phyloP scores from a whole-genome alignment of 2,888 invertebrate species.

The Macaria notata region DNA sequence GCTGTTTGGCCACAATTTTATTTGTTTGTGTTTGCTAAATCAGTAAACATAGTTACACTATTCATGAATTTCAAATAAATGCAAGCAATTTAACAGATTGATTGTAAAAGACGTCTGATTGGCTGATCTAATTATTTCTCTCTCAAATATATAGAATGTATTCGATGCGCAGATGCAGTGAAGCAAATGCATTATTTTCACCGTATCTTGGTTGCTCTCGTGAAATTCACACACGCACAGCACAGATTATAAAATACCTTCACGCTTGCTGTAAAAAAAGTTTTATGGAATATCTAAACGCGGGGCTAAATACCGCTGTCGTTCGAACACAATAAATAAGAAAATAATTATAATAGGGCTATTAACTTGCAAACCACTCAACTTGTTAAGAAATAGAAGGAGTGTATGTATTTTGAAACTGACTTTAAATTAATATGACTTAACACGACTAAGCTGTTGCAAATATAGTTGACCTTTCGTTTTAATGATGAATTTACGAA shows the following conservation, averaged over 20 bases:
- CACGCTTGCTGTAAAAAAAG: constrained; percentile 65
- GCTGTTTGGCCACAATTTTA: too few relatives aligned
- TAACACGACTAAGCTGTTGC: constrained; percentile 15
- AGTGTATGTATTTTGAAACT: constrained; percentile 15
- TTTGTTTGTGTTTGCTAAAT: too few relatives aligned
- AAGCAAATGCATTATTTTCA: constrained; percentile 71
- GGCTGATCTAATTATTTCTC: too few relatives aligned
- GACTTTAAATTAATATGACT: constrained; percentile 16
- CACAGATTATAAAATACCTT: constrained; percentile 68
- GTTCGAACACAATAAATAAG: constrained; percentile 28
- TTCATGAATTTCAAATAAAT: too few relatives aligned
- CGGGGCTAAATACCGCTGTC: constrained; percentile 32
- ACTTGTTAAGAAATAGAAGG: constrained; percentile 14
- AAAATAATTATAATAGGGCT: constrained; percentile 30
- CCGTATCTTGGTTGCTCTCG: constrained; percentile 69
- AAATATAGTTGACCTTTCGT: constrained; percentile 20
- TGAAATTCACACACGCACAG: constrained; percentile 70
- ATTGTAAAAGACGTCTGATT: too few relatives aligned
- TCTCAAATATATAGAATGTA: background rate
- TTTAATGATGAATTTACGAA: constrained; percentile 17
- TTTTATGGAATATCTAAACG: constrained; percentile 59
- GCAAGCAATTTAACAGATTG: too few relatives aligned
- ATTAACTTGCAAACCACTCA: constrained; percentile 24
- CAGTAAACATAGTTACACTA: too few relatives aligned
- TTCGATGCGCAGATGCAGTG: constrained; percentile 59